Evolutionary conservation across 2,797 vertebrate species (phyloP).

Genomic region (Cottoperca gobio): DNA sequence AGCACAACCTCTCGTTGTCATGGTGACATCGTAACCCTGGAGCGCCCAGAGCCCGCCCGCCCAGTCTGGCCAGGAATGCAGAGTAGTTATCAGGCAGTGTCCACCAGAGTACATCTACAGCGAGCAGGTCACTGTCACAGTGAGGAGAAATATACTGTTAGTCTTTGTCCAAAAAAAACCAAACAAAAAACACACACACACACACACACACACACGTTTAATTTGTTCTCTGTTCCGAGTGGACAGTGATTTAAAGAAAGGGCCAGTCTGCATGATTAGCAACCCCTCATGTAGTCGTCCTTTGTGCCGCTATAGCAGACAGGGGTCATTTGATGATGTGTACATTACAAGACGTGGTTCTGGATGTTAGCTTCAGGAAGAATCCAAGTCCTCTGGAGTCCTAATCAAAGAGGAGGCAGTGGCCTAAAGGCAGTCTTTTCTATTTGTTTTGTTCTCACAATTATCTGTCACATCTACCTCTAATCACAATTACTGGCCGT

Average conservation of each 20-base stretch:
- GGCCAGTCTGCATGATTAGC: constrained; percentile 34
- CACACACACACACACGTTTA: constrained; percentile 20
- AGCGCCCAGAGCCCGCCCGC: constrained; percentile 58
- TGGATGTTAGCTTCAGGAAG: constrained; percentile 23
- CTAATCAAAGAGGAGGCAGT: constrained; percentile 30
- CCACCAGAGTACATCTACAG: constrained; percentile 67
- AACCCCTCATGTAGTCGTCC: constrained; percentile 20
- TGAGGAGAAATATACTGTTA: constrained; percentile 31
- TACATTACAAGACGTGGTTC: constrained; percentile 10
- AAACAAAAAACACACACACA: constrained; percentile 2
- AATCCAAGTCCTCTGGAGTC: constrained; percentile 24
- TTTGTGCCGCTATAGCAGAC: constrained; percentile 26
- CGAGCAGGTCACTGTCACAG: constrained; percentile 47
- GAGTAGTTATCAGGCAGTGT: constrained; percentile 73
- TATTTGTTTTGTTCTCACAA: constrained; percentile 39
- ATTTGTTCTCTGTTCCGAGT: constrained; percentile 24
- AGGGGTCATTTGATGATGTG: constrained; percentile 10
- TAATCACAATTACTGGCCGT: constrained; percentile 35
- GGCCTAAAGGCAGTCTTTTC: constrained; percentile 33
- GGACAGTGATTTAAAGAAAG: constrained; percentile 15
- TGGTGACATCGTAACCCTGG: constrained; percentile 50
- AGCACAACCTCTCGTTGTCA: constrained; percentile 59
- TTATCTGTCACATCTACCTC: constrained; percentile 68
- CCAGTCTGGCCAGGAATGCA: constrained; percentile 85
- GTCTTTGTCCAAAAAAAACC: constrained; percentile 31